Evolutionary conservation across 2,797 vertebrate species (phyloP).

Genomic region (Dromococcyx pavoninus): DNA sequence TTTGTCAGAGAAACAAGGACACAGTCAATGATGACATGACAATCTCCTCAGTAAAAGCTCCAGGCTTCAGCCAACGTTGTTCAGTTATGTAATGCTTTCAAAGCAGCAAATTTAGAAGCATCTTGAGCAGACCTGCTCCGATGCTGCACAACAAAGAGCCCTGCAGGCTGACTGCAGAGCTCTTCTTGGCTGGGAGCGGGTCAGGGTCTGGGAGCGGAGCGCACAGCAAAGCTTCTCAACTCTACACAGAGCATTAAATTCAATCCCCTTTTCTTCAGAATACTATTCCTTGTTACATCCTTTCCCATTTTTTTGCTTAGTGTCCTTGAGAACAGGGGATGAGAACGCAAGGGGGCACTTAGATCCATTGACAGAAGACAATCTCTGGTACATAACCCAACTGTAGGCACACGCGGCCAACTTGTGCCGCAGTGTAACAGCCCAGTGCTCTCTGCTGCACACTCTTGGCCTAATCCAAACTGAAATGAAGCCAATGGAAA

Average conservation of each 20-base stretch:
- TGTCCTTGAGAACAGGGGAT: neutral
- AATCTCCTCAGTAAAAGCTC: neutral
- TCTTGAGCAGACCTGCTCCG: neutral
- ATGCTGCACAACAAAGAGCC: neutral
- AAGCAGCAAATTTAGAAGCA: neutral
- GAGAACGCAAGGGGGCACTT: neutral
- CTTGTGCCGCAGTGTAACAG: neutral
- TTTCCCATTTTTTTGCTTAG: neutral
- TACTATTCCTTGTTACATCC: neutral
- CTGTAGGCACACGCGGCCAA: fast-evolving
- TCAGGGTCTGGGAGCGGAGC: neutral
- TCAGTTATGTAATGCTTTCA: neutral
- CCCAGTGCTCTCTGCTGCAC: neutral
- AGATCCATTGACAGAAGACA: neutral
- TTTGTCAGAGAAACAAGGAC: neutral
- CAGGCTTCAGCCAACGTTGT: neutral
- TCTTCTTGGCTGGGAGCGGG: neutral
- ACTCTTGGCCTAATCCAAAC: neutral
- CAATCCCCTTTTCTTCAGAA: neutral
- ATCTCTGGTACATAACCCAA: neutral
- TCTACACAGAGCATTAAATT: neutral
- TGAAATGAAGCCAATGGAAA: neutral
- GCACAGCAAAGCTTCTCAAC: neutral
- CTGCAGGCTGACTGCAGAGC: fast-evolving
- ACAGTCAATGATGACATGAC: neutral